A percentile compares a stretch with the other conserved stretches of the same genome.
phyloP scores from a whole-genome alignment of 2,113 vertebrate genomes.

The Ceyx melanurus region DNA sequence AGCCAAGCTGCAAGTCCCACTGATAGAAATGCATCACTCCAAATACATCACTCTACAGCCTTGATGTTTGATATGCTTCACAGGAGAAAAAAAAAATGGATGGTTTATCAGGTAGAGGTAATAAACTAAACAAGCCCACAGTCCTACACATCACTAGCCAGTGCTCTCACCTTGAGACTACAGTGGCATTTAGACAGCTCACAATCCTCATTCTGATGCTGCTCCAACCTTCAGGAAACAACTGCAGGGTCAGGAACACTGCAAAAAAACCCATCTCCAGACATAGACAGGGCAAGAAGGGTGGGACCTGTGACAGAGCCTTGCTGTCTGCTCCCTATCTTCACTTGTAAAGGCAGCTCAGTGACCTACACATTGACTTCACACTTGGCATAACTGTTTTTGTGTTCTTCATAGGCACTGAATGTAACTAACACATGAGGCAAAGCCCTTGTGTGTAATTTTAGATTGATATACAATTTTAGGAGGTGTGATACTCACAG shows the following conservation, averaged over 20 bases:
- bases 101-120: background rate
- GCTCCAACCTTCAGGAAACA: background rate
- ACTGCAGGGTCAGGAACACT: background rate
- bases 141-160: background rate
- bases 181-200: background rate
- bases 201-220: background rate
- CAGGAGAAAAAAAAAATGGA: background rate
- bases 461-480: background rate
- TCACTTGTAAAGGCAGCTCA: background rate
- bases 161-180: background rate
- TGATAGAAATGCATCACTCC: background rate
- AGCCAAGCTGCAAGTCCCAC: background rate
- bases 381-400: background rate
- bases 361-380: background rate
- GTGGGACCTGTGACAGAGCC: background rate
- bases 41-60: background rate
- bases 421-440: background rate
- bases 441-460: background rate
- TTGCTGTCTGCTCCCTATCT: background rate
- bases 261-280: background rate
- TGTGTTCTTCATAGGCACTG: background rate
- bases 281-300: background rate
- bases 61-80: background rate
- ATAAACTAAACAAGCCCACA: background rate
- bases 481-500: background rate